Percentiles rank a stretch among this genome's conserved stretches.
Evolutionary conservation across 1,140 invertebrate species (phyloP).

Genomic region (Temnothorax longispinosus): DNA sequence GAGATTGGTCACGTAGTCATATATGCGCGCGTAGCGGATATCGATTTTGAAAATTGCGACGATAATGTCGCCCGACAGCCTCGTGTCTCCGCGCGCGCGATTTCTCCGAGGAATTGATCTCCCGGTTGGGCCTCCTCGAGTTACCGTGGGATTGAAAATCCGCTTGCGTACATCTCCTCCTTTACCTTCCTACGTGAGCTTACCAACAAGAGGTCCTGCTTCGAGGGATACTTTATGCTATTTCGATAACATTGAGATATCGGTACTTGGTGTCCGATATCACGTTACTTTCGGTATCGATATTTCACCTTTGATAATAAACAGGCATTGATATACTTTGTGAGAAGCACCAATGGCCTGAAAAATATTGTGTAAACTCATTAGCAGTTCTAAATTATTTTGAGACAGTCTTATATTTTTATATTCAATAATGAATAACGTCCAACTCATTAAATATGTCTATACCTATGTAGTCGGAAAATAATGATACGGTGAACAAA

Average conservation of each 20-base stretch:
- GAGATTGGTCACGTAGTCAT: conserved; percentile 66
- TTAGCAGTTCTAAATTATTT: not conserved
- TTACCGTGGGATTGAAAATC: conserved; percentile 46
- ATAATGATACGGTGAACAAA: not conserved
- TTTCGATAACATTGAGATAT: conserved; percentile 9
- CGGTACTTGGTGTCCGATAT: not conserved
- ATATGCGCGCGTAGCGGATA: conserved; percentile 25
- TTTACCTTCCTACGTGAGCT: conserved; percentile 36
- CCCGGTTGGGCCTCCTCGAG: not conserved
- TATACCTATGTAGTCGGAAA: not conserved
- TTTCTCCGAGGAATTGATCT: conserved; percentile 62
- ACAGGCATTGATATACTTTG: not conserved
- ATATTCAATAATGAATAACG: not conserved
- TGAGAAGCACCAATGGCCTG: not conserved
- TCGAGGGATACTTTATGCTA: not conserved
- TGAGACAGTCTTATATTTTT: not conserved
- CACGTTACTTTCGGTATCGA: not conserved
- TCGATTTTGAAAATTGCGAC: conserved; percentile 61
- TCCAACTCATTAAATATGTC: not conserved
- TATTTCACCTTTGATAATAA: not conserved
- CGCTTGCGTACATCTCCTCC: conserved; percentile 1
- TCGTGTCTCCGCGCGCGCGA: conserved; percentile 29
- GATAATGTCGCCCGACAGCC: conserved; percentile 39
- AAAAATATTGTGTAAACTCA: not conserved
- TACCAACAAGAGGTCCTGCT: not conserved